Conservation (phyloP, 2,888 invertebrate genomes). For the Nysson spinosus region DNA sequence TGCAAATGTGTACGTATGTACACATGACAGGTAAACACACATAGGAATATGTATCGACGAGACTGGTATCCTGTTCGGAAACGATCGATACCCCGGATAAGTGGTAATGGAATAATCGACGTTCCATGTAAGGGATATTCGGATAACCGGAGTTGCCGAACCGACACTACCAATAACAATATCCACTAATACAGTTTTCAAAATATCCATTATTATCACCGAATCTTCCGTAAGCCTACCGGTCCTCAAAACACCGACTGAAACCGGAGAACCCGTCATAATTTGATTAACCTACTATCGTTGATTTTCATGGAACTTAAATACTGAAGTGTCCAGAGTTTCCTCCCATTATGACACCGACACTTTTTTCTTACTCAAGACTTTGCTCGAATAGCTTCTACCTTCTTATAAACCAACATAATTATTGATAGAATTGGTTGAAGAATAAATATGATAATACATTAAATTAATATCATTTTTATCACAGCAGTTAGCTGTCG, state of each 20-base stretch:
- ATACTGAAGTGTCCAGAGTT: no score
- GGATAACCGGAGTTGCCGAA: constrained; percentile 50
- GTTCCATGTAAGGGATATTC: constrained; percentile 58
- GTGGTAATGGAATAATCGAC: constrained; percentile 61
- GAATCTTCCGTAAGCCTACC: background rate
- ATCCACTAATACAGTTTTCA: constrained; percentile 47
- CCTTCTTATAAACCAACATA: no score
- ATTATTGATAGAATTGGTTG: no score
- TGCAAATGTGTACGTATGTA: background rate
- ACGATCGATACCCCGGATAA: constrained; percentile 57
- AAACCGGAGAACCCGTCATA: constrained; percentile 17
- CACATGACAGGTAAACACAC: constrained; percentile 10
- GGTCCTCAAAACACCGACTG: constrained; percentile 3
- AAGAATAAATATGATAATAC: no score
- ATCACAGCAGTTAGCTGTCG: no score
- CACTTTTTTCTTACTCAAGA: no score
- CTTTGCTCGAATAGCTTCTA: background rate
- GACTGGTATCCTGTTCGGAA: constrained; percentile 43
- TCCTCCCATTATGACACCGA: no score
- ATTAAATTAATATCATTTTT: no score
- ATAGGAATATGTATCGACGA: constrained; percentile 10
- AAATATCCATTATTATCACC: constrained; percentile 14
- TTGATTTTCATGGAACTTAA: background rate
- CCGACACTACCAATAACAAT: constrained; percentile 50
- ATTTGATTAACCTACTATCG: constrained; percentile 50